Base-by-base conservation (phyloP, 1,140 invertebrate genomes). In the Trachymyrmex septentrionalis region DNA sequence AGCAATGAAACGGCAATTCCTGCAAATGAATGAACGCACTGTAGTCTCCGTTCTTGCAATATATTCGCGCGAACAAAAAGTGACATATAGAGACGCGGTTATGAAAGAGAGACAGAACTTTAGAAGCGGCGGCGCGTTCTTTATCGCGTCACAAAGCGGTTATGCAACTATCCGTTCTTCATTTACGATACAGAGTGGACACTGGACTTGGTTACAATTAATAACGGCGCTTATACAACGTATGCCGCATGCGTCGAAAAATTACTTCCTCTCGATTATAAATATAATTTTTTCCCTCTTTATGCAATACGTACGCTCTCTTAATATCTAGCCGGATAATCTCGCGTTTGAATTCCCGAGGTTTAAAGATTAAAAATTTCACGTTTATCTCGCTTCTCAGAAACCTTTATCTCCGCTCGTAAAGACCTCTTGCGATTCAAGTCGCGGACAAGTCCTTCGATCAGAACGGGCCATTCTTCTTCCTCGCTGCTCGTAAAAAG, bases 1-100 rank as follows among this genome's bases (percentile, higher is more conserved):
- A 59, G 57, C 59, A 61, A 77, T 61, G 59, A 77, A 73, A 50
- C 53, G 73, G 24, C 44, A 38, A n/a, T 57, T 44, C 19, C 66
- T 24, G 59, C 78, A 75, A 81, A 88, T 90, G 80, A 91, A 85
- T 90, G 75, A 87, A 9, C 50, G 34, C 69, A 73, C 67, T 89
- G 87, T 88, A 71, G 24, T 84, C 34, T 61, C 69, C 12, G 50
- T 21, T 44, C 59, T 44, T 63, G 30, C n/a, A 5, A 50, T 55
- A 63, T 75, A 55, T 30, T 66, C 50, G 73, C 64, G 34, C 38
- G 50, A 27, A 34, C 48, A 86, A 88, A 86, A 88, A 81, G 16
- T 48, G 24, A 86, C 19, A 67, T 72, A 44, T 27, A 53, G n/a
- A 38, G 61, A 71, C 44, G 27, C 44, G 14, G 9, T 44, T 76